phyloP scores from a whole-genome alignment of 2,888 invertebrate species.

The Troides aeacus region DNA sequence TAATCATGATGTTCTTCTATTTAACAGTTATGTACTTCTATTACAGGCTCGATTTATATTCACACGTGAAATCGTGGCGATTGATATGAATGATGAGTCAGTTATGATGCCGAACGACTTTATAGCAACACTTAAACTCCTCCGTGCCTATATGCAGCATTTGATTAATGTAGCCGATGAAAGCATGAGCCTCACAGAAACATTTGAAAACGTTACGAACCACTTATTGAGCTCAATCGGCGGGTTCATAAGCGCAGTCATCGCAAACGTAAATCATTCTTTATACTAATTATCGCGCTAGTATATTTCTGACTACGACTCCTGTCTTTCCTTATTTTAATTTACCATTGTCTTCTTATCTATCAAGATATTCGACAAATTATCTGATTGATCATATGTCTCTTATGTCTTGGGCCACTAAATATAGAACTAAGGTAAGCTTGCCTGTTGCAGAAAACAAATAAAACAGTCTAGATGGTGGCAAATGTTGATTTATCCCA shows the following conservation, averaged over 20 bases:
- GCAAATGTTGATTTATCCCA: too few species aligned
- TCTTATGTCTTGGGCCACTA: too few species aligned
- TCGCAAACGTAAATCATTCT: not conserved
- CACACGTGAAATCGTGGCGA: slow-evolving; percentile 20
- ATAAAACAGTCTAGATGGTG: too few species aligned
- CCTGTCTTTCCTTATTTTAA: too few species aligned
- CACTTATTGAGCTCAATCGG: slow-evolving; percentile 42
- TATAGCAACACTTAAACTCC: slow-evolving; percentile 41
- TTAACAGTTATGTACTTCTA: not conserved
- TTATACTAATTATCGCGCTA: not conserved
- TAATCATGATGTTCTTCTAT: too few species aligned
- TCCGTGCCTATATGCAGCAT: slow-evolving; percentile 49
- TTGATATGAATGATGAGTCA: slow-evolving; percentile 36
- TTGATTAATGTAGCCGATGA: slow-evolving; percentile 32
- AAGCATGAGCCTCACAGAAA: not conserved
- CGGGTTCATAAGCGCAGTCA: slow-evolving; percentile 48
- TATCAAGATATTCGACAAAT: too few species aligned
- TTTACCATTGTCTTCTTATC: too few species aligned
- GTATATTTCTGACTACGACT: too few species aligned
- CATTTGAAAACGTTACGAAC: slow-evolving; percentile 41
- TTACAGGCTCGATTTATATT: slow-evolving; percentile 5
- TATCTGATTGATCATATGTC: too few species aligned
- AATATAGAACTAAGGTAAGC: too few species aligned
- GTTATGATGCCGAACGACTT: slow-evolving; percentile 50
- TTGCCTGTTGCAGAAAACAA: too few species aligned